Evolutionary conservation across 2,888 invertebrate species (phyloP).

Genomic region (Tinea semifulvella): DNA sequence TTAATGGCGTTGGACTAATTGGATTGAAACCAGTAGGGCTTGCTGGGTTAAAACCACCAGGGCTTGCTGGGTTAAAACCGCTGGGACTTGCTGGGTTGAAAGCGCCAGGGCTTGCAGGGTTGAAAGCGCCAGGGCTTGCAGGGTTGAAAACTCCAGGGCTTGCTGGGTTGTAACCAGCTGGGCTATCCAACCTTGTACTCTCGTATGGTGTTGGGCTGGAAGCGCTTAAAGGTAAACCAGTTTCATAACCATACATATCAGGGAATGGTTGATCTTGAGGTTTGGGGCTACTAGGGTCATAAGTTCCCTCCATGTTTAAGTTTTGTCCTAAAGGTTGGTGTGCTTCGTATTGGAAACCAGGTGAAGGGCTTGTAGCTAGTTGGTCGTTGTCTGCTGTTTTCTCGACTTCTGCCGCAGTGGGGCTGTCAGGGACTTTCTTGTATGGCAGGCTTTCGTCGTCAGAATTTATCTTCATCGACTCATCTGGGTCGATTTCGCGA

Average conservation of each 20-base stretch:
- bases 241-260: not conserved
- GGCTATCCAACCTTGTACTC: not conserved
- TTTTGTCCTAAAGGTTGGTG: slow-evolving; percentile 19
- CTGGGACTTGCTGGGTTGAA: not conserved
- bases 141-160: not conserved
- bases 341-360: slow-evolving; percentile 31
- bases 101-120: not conserved
- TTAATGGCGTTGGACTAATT: not conserved
- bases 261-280: not conserved
- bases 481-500: slow-evolving; percentile 49
- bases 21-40: not conserved
- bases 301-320: not conserved
- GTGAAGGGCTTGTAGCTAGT: slow-evolving; percentile 16
- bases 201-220: not conserved
- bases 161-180: not conserved
- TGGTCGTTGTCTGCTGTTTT: slow-evolving; percentile 31
- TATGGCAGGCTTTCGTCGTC: slow-evolving; percentile 59
- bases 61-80: not conserved
- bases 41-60: not conserved
- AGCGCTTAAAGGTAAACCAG: not conserved
- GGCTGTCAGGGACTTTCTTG: slow-evolving; percentile 53
- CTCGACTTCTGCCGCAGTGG: slow-evolving; percentile 43
- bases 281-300: not conserved
- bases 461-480: slow-evolving; percentile 50
- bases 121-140: not conserved